Percentiles rank a stretch among this genome's conserved stretches.
Evolutionary conservation across 2,113 vertebrate genomes (phyloP).

Genomic region (Ammospiza caudacuta): DNA sequence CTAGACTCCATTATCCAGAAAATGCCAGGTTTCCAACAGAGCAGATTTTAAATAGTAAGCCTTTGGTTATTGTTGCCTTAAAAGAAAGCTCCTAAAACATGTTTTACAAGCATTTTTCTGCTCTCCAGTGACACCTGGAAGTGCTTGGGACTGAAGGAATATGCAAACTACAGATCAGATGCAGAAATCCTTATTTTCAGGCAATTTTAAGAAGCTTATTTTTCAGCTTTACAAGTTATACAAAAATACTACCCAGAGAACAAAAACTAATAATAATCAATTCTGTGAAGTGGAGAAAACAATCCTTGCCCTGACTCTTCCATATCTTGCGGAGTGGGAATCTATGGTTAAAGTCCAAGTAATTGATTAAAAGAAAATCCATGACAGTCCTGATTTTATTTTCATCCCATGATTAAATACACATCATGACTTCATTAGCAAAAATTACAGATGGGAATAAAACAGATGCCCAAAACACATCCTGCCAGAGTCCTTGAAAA

Average conservation of each 20-base stretch:
- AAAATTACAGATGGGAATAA: constrained; percentile 1
- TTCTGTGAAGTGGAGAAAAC: neutral
- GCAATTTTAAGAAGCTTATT: neutral
- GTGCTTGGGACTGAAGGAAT: neutral
- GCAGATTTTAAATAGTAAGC: neutral
- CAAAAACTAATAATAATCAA: neutral
- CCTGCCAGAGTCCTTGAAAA: neutral
- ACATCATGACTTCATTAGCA: neutral
- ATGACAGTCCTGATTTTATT: neutral
- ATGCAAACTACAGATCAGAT: neutral
- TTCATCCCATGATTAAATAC: constrained; percentile 14
- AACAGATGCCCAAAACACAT: neutral
- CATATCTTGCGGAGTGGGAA: neutral
- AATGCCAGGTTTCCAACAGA: neutral
- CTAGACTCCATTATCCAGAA: neutral
- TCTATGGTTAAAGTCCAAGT: neutral
- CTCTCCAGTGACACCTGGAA: neutral
- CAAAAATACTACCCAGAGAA: neutral
- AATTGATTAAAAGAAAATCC: constrained; percentile 6
- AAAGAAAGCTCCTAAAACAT: neutral
- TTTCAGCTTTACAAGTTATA: neutral
- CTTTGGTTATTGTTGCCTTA: neutral
- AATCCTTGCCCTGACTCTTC: neutral
- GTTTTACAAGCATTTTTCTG: constrained; percentile 7
- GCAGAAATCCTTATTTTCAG: neutral